Percentiles rank a stretch among this genome's conserved stretches.
Evolutionary conservation across 2,113 vertebrate genomes (phyloP).

Genomic region (Cairina moschata): DNA sequence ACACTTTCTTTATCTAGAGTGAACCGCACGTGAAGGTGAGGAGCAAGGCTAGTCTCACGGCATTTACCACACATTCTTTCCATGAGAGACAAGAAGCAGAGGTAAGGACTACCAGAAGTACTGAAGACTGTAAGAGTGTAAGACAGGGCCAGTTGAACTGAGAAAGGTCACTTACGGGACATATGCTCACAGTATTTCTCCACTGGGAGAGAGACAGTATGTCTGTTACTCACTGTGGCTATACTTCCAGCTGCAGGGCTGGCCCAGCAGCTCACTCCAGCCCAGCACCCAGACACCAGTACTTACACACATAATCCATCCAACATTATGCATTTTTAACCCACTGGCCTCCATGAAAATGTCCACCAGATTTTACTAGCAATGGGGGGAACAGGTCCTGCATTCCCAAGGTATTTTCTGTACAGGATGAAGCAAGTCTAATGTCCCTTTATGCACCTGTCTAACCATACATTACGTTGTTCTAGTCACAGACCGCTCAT

Average conservation of each 20-base stretch:
- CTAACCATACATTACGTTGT: background rate
- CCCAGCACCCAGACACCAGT: background rate
- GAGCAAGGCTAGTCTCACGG: background rate
- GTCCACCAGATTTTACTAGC: background rate
- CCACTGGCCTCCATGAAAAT: background rate
- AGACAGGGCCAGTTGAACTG: background rate
- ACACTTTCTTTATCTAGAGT: background rate
- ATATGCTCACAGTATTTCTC: background rate
- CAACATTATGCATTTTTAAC: background rate
- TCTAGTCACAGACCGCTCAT: background rate
- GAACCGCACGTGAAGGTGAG: background rate
- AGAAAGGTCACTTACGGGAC: background rate
- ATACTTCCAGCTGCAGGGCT: background rate
- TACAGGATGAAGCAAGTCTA: background rate
- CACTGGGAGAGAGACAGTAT: background rate
- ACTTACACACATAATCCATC: background rate
- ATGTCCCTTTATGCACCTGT: background rate
- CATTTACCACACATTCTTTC: background rate
- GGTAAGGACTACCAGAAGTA: conserved; percentile 33
- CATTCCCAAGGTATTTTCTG: background rate
- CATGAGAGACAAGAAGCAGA: background rate
- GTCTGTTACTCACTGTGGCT: background rate
- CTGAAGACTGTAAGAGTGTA: background rate
- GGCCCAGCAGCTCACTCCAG: background rate
- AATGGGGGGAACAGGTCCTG: background rate